Evolutionary conservation across 2,888 invertebrate species (phyloP).

Genomic region (Thysanoteuthis rhombus): DNA sequence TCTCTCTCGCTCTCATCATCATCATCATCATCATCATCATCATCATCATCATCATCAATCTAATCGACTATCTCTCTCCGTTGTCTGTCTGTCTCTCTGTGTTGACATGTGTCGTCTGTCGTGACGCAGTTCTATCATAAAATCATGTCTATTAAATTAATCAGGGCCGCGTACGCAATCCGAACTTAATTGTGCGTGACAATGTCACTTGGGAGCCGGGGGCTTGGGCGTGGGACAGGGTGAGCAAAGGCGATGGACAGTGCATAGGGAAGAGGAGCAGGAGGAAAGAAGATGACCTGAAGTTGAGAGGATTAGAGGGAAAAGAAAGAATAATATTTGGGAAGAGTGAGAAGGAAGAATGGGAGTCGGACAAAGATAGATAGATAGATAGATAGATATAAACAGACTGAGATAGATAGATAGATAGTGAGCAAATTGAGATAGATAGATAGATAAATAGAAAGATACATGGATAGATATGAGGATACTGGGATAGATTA

Average conservation of each 20-base stretch:
- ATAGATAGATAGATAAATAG: too few species aligned
- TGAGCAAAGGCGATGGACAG: background rate
- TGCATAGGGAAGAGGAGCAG: background rate
- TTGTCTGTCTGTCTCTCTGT: background rate
- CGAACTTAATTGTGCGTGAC: conserved; percentile 12
- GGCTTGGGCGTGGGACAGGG: background rate
- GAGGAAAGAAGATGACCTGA: too few species aligned
- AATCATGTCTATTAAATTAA: background rate
- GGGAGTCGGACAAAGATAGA: too few species aligned
- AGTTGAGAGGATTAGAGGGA: background rate
- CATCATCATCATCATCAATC: too few species aligned
- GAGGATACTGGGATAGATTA: too few species aligned
- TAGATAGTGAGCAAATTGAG: too few species aligned
- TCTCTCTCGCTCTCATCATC: too few species aligned
- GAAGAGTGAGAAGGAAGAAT: background rate
- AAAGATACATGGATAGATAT: too few species aligned
- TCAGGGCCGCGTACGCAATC: background rate
- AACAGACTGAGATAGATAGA: too few species aligned
- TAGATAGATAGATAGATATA: too few species aligned
- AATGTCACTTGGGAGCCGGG: background rate
- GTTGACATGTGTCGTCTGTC: background rate
- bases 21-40: too few species aligned
- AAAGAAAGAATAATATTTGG: background rate
- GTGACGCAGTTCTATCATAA: background rate
- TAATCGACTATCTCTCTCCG: too few species aligned